A percentile compares a stretch with the other conserved stretches of the same genome.
Conservation (phyloP, 2,888 invertebrate genomes). For the Hypselothyrea guttata region DNA sequence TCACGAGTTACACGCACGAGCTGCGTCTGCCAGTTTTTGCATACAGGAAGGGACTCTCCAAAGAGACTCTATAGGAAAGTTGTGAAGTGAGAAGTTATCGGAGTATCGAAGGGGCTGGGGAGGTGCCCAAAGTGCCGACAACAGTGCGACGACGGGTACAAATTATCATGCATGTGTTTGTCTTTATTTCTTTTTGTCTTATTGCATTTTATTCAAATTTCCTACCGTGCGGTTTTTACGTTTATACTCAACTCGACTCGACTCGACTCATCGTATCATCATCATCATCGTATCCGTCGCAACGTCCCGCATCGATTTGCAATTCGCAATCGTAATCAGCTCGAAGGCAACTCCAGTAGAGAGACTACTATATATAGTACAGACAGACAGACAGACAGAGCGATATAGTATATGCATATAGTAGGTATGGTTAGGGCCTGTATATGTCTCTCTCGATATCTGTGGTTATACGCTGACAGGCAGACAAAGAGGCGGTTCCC, state of each 20-base stretch:
- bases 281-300: conserved; percentile 8
- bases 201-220: conserved; percentile 78
- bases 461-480: conserved; percentile 30
- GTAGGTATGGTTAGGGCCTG: conserved; percentile 1
- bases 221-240: conserved; percentile 77
- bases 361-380: conserved; percentile 21
- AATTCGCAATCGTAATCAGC: conserved; percentile 77
- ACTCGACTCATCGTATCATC: conserved; percentile 8
- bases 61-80: no score
- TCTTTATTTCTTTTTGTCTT: conserved; percentile 68
- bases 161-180: conserved; percentile 71
- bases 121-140: conserved; percentile 65
- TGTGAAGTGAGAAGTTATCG: no score
- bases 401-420: conserved; percentile 3
- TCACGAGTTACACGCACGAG: conserved; percentile 76
- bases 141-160: conserved; percentile 51
- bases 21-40: conserved; percentile 61
- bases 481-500: conserved; percentile 31
- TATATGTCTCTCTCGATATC: conserved; percentile 12
- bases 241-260: conserved; percentile 50
- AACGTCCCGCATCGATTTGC: conserved; percentile 66
- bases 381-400: conserved; percentile 1
- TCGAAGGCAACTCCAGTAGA: conserved; percentile 42
- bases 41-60: conserved; percentile 28
- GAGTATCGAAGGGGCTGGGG: background rate